A percentile compares a stretch with the other conserved stretches of the same genome.
Evolutionary conservation across 2,113 vertebrate species (phyloP).

Genomic region (Copsychus sechellarum): DNA sequence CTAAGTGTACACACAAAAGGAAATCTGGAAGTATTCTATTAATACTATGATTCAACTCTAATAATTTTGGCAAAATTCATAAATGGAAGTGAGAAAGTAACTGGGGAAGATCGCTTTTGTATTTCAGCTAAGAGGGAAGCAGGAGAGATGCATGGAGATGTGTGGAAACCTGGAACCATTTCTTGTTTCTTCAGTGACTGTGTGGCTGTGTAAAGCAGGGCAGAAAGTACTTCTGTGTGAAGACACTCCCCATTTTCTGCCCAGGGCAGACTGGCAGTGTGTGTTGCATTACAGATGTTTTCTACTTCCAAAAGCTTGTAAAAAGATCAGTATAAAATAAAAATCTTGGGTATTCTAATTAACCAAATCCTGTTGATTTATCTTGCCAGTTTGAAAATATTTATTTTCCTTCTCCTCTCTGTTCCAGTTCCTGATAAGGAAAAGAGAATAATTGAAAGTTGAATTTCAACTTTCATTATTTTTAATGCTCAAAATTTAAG

Average conservation of each 20-base stretch:
- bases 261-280: not conserved
- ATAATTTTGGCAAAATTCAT: not conserved
- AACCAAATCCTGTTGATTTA: not conserved
- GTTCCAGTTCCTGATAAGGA: not conserved
- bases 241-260: not conserved
- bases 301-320: not conserved
- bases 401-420: not conserved
- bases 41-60: not conserved
- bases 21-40: not conserved
- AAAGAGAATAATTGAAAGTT: not conserved
- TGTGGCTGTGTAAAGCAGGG: not conserved
- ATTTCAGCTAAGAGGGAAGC: not conserved
- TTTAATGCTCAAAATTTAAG: not conserved
- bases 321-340: not conserved
- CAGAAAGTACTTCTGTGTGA: not conserved
- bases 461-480: not conserved
- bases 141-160: rapidly evolving
- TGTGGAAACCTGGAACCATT: not conserved
- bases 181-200: not conserved
- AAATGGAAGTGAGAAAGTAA: not conserved
- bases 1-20: not conserved
- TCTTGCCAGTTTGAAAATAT: not conserved
- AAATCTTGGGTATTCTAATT: not conserved
- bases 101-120: not conserved
- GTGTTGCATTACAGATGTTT: not conserved